Percentiles rank a stretch among this genome's conserved stretches.
These are phyloP conservation scores for Syrrhaptes paradoxus DNA, from an alignment of 2,113 vertebrate genomes.

Conservation along the genomic window DNA sequence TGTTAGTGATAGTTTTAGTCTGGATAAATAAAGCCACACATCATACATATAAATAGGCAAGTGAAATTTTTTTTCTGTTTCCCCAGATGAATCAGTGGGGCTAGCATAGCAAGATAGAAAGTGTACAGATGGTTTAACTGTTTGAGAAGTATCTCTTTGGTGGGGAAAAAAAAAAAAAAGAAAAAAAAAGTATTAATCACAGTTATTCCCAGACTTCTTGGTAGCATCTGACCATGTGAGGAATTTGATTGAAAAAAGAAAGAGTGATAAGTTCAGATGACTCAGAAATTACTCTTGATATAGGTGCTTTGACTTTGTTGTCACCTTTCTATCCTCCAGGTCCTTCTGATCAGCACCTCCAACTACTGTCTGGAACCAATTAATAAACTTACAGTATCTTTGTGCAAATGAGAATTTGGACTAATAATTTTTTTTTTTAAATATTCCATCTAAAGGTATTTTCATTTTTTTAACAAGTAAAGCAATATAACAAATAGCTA, in stretches of 20 bases:
- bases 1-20: background rate
- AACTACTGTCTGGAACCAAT: background rate
- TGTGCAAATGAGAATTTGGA: background rate
- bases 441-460: background rate
- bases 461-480: background rate
- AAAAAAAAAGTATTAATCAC: background rate
- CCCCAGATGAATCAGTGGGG: background rate
- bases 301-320: background rate
- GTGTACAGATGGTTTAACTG: background rate
- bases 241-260: background rate
- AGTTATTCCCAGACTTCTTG: background rate
- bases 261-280: background rate
- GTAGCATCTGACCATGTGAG: background rate
- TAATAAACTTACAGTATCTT: background rate
- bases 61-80: background rate
- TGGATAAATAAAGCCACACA: background rate
- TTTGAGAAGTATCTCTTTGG: background rate
- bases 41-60: background rate
- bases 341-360: background rate
- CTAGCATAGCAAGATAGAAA: background rate
- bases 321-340: background rate
- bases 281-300: background rate
- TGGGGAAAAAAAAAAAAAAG: background rate
- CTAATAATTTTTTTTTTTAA: background rate
- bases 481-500: background rate